These are phyloP conservation scores for Rhamnusium bicolor DNA, from an alignment of 2,888 invertebrate species.

Conservation along the genomic window DNA sequence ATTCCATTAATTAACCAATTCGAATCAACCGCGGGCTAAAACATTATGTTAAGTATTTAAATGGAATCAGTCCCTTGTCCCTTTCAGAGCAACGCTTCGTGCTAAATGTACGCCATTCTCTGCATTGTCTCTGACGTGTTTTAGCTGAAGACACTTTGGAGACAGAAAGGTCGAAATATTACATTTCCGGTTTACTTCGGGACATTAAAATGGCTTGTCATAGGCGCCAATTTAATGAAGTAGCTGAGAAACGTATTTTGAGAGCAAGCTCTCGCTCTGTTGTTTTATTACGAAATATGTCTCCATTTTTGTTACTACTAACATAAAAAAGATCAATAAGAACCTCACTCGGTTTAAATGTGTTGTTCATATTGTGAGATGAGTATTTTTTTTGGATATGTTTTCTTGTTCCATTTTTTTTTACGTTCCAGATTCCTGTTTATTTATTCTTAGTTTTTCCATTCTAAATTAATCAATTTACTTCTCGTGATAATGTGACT, in stretches of 20 bases:
- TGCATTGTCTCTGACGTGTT: constrained; percentile 18
- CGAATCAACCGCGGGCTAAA: constrained; percentile 20
- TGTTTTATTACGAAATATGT: not conserved
- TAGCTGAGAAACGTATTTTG: not conserved
- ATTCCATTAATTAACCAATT: constrained; percentile 37
- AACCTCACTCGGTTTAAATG: not conserved
- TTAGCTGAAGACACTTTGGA: constrained; percentile 20
- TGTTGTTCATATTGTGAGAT: not conserved
- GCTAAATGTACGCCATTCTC: constrained; percentile 11
- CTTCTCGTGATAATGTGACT: too few relatives aligned
- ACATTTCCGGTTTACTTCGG: constrained; percentile 24
- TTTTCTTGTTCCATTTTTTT: not conserved
- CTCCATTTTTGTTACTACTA: not conserved
- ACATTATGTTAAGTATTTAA: constrained; percentile 40
- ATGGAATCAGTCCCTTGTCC: constrained; percentile 33
- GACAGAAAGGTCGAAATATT: constrained; percentile 31
- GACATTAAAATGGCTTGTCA: constrained; percentile 21
- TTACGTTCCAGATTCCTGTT: not conserved
- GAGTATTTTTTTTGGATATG: not conserved
- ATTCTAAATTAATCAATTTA: too few relatives aligned
- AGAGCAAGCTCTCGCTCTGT: not conserved
- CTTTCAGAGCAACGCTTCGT: constrained; percentile 18
- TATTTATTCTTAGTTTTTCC: not conserved
- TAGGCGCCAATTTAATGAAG: constrained; percentile 24
- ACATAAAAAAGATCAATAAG: not conserved